A percentile compares a stretch with the other conserved stretches of the same genome.
These are phyloP conservation scores for Cryptoleucopteryx plumbea DNA, from an alignment of 2,113 vertebrate species.

Conservation along the genomic window DNA sequence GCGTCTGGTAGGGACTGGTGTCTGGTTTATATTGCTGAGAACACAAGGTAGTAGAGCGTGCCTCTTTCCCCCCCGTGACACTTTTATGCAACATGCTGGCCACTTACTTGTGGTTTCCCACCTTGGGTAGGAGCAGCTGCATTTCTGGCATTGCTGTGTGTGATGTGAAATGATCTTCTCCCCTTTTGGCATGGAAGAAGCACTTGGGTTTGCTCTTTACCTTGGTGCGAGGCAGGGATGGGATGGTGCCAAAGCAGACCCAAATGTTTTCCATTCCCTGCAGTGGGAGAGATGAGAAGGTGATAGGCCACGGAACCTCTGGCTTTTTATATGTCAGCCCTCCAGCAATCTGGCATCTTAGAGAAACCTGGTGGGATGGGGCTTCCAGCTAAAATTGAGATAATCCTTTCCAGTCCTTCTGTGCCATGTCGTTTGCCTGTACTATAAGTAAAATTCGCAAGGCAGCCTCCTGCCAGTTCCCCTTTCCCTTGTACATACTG, in stretches of 20 bases:
- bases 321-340: neutral
- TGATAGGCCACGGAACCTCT: neutral
- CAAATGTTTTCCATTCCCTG: neutral
- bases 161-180: neutral
- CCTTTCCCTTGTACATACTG: neutral
- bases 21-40: neutral
- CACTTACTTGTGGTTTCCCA: neutral
- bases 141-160: neutral
- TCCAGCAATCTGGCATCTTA: neutral
- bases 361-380: neutral
- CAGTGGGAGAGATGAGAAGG: neutral
- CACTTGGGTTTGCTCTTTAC: neutral
- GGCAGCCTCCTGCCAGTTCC: neutral
- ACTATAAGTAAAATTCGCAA: neutral
- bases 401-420: neutral
- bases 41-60: neutral
- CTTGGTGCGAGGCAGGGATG: neutral
- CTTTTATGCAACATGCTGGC: neutral
- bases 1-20: neutral
- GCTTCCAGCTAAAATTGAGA: neutral
- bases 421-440: neutral
- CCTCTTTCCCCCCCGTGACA: neutral
- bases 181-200: neutral
- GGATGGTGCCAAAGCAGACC: neutral
- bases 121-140: neutral